Evolutionary conservation across 2,888 invertebrate species (phyloP), one percentile per base, ranked within the genome.

Genomic region (Melanotus villosus): DNA sequence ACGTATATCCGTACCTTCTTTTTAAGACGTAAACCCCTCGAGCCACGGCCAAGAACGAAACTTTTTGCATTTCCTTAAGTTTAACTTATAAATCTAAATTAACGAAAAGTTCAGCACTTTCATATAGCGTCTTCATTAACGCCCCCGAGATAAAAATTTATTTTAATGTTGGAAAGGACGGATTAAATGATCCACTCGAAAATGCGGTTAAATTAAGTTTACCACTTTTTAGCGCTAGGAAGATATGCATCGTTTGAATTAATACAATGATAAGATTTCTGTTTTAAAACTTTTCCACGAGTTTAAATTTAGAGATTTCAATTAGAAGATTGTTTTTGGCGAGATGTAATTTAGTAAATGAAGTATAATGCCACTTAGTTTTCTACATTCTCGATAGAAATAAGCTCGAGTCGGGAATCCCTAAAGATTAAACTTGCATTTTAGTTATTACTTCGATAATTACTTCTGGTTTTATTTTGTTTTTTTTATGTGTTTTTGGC

Each of bases 121-220:
- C 50, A 70, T 58, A 63, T 57, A 65, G 41, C 62, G 65, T 65
- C 66, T 70, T 70, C 62, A 65, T 70, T 70, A 70, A 66, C 65
- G 57, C 70, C 65, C 63, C 26, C 66, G 66, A 70, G 70, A 70
- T 70, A 66, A 70, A 70, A 70, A 66, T 70, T 70, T 70, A 66
- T 70, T 70, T 69, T 66, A 70, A 66, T 70, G 66, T 66, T 50
- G 56, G 62, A 41, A 47, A 58, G 62, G 66, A 66, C 66, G 65
- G 70, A 70, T 70, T 70, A 70, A 70, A 70, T 66, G 65, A 70
- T 70, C 65, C 65, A 65, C 70, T 57, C 56, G 60, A 57, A 65
- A 70, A 70, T 70, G 70, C 57, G 70, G 65, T 57, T 59, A 66
- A 70, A 65, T 70, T 70, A 70, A 70, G 66, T 66, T n/a, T 70